These are phyloP conservation scores for Zonotrichia leucophrys DNA, from an alignment of 2,113 vertebrate species.

Conservation along the genomic window DNA sequence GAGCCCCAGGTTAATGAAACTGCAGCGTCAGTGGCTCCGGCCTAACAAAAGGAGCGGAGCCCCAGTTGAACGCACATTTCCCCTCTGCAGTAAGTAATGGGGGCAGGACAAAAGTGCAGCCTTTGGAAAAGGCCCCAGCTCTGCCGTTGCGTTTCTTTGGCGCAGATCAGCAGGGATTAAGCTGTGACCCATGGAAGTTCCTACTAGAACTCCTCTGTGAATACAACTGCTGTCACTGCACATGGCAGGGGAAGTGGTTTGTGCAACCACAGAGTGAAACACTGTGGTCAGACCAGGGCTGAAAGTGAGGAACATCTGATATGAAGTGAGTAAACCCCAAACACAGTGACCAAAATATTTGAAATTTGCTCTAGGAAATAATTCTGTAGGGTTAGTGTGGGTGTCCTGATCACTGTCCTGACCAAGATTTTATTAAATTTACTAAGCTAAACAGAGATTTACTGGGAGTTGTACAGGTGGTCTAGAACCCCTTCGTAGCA, in stretches of 20 bases:
- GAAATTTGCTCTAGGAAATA: not conserved
- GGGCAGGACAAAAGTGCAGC: not conserved
- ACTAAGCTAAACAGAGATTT: not conserved
- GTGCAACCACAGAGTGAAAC: slow-evolving; percentile 16
- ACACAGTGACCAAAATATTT: not conserved
- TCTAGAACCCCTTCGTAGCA: not conserved
- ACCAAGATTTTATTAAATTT: not conserved
- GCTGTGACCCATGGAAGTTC: slow-evolving; percentile 25
- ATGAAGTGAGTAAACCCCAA: not conserved
- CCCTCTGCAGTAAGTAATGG: not conserved
- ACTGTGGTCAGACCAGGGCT: not conserved
- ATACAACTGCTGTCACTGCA: slow-evolving; percentile 61
- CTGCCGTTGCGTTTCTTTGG: not conserved
- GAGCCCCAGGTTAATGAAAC: not conserved
- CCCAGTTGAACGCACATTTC: not conserved
- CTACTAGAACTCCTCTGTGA: slow-evolving; percentile 32
- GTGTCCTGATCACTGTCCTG: not conserved
- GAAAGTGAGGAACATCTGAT: not conserved
- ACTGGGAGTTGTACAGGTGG: not conserved
- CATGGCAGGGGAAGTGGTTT: slow-evolving; percentile 43
- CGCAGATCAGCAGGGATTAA: slow-evolving; percentile 36
- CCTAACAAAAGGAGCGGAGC: slow-evolving; percentile 15
- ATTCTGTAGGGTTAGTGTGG: not conserved
- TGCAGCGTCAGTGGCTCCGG: slow-evolving; percentile 21
- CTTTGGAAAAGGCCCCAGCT: slow-evolving; percentile 20